Base-by-base conservation (phyloP, 1,140 invertebrate species). In the Penaeus japonicus region DNA sequence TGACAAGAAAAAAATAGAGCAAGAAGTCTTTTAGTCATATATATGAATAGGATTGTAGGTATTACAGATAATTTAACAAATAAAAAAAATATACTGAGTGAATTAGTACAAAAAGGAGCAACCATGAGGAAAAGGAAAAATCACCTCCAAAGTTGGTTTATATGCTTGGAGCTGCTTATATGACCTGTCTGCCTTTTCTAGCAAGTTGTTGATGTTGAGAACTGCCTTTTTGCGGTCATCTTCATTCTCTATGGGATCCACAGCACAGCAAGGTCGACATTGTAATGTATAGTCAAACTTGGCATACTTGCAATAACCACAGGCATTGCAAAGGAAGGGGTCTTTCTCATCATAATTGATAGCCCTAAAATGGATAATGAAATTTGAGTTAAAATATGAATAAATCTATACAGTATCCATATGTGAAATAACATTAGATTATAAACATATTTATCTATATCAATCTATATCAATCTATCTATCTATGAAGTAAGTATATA, bases 321-420 rank as follows among this genome's bases (percentile, higher is more conserved):
- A 99, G 15, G 98, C 96, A 93, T 99, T 98, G 92, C 98, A 99
- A 20, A 99, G 93, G 94, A 99, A 99, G 2, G 98, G 98, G 94
- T 99, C 98, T 92, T 99, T 99, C 92, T 99, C 98, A 92, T 99
- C 98, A 93, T 99, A 99, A 93, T 99, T 99, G 90, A 99, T 99
- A 0, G 98, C 97, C 22, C 96, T 95, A 92, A 84, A 92, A 73
- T 91, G 39, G 24, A 55, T 27, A 47, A n/a, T n/a, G 12, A 81
- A 55, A 15, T 20, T 22, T 22, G 10, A 32, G 5, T 55, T 55
- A 55, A 22, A 80, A 18, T 54, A 0, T 22, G 2, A 80, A 53
- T 35, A 80, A 53, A 47, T 47, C 4, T 53, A 80, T 47, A 20
- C 24, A 47, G 2, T 10, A 39, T 35, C 20, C 18, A 47, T 22